These are phyloP conservation scores for Ceyx cyanopectus DNA, from an alignment of 2,113 vertebrate species.

Conservation along the genomic window DNA sequence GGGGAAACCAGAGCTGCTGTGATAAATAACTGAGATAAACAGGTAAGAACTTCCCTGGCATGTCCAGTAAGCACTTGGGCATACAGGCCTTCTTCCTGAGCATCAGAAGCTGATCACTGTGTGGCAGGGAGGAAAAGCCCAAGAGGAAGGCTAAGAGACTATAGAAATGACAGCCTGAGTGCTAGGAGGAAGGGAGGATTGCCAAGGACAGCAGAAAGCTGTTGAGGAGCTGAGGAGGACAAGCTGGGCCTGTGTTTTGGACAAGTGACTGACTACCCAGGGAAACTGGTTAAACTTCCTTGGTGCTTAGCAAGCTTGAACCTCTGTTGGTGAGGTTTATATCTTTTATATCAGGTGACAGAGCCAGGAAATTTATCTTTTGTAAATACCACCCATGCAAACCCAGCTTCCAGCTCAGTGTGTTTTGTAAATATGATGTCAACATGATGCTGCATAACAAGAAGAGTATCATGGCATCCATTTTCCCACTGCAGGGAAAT, in stretches of 20 bases:
- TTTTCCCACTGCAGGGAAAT: slow-evolving; percentile 34
- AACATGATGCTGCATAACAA: background rate
- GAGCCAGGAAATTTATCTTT: slow-evolving; percentile 33
- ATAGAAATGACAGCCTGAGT: background rate
- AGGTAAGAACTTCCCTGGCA: background rate
- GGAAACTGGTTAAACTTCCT: background rate
- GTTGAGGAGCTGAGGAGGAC: background rate
- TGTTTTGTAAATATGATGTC: slow-evolving; percentile 32
- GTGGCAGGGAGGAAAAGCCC: background rate
- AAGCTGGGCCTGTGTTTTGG: background rate
- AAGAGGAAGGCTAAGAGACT: background rate
- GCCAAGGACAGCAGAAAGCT: background rate
- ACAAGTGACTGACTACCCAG: background rate
- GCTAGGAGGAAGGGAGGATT: background rate
- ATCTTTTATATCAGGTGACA: background rate
- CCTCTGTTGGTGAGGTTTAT: background rate
- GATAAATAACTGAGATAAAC: background rate
- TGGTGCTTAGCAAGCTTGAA: slow-evolving; percentile 14
- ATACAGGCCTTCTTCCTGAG: background rate
- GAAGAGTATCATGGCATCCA: background rate
- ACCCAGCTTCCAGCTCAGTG: background rate
- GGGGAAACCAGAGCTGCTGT: background rate
- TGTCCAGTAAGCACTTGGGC: background rate
- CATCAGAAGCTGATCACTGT: background rate
- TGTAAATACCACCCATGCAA: background rate